Base-by-base conservation (phyloP, 2,888 invertebrate genomes). In the Xanthia togata region DNA sequence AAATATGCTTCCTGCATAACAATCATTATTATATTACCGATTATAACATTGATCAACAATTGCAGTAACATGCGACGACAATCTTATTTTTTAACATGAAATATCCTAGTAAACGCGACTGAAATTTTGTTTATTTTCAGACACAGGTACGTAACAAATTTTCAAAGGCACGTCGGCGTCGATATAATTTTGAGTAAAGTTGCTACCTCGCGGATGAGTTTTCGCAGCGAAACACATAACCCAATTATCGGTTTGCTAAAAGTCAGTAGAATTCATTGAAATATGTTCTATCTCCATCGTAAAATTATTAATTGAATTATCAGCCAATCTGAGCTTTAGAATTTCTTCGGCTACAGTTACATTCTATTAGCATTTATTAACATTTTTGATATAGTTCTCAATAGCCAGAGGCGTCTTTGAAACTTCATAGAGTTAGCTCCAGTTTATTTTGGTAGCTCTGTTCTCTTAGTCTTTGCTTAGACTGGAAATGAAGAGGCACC, bases 271-370 rank as follows among this genome's bases (percentile, higher is more conserved):
- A 87, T 80, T 81, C 38, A 67, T 26, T 75, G 70, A 75, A 82
- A 70, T 75, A 63, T 81, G 23, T 65, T 70, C 68, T 64, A 79
- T 69, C 44, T 73, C 17, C 62, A 41, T 31, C 68, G 53, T 69
- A 79, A 84, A 86, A 87, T 83, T 81, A 78, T 82, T 89, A 91
- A 91, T 89, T 64, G 57, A 85, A 87, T 91, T 88, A 89, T 62
- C 83, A 87, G 71, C 80, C 89, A 90, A 91, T 91, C 87, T 83
- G 79, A 64, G 79, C 83, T 84, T 83, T 70, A 73, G 75, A 90
- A 86, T 84, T 88, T 84, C 78, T 88, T 82, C 76, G 53, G 71
- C 64, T 73, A 73, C 63, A 57, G 78, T 71, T 73, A 74, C 78
- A 76, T 72, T 78, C 0, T 85, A 78, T 86, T 88, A 83, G 74